phyloP scores from a whole-genome alignment of 2,797 vertebrate species.

The Gouania willdenowi region DNA sequence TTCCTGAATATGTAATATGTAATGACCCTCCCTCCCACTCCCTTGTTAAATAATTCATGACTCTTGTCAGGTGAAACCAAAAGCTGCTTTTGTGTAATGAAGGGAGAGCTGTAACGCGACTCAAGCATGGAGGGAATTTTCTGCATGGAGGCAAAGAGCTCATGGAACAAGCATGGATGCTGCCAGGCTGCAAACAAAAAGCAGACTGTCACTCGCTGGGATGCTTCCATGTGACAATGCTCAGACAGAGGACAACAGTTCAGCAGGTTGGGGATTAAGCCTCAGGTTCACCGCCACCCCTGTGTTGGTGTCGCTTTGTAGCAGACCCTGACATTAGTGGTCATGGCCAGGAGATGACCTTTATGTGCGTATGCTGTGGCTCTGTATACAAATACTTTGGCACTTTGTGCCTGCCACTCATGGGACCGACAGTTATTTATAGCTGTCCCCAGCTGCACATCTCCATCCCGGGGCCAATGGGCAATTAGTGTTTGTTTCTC shows the following conservation, averaged over 20 bases:
- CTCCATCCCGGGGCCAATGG: conserved; percentile 68
- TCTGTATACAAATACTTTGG: conserved; percentile 63
- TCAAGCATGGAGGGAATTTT: conserved; percentile 44
- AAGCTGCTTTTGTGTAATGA: conserved; percentile 76
- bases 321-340: conserved; percentile 55
- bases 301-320: conserved; percentile 26
- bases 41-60: conserved; percentile 86
- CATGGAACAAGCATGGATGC: conserved; percentile 31
- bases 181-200: conserved; percentile 34
- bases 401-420: conserved; percentile 59
- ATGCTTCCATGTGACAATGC: conserved; percentile 40
- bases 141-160: conserved; percentile 30
- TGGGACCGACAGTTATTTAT: conserved; percentile 75
- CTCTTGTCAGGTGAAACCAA: conserved; percentile 68
- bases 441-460: conserved; percentile 78
- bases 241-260: conserved; percentile 41
- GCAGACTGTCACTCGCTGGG: conserved; percentile 23
- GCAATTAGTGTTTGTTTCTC: conserved; percentile 75
- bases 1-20: conserved; percentile 51
- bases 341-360: conserved; percentile 57
- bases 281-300: conserved; percentile 33
- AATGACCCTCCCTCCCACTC: too few species aligned
- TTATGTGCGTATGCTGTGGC: conserved; percentile 47
- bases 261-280: conserved; percentile 25
- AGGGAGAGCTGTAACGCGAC: conserved; percentile 77